Evolutionary conservation across 2,888 invertebrate species (phyloP), one percentile per base, ranked within the genome.

Genomic region (Tubiluchus corallicola): DNA sequence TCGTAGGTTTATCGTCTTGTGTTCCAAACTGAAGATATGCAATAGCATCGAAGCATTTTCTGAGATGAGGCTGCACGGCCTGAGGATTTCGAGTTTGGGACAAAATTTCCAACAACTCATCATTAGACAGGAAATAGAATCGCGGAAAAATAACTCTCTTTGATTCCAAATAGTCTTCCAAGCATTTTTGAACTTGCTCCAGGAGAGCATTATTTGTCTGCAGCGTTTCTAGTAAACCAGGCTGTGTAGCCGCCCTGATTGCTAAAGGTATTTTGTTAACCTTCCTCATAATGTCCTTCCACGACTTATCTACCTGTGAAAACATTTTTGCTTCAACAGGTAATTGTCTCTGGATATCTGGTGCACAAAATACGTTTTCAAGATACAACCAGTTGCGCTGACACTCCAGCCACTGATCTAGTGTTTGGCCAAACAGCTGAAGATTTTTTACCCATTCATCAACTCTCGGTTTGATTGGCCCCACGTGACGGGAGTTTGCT

Each of bases 41-140:
- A 46, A 82, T 79, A 2, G 81, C 82, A 59, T 82, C 82, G 58
- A 88, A 88, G 56, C 85, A 88, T 64, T 88, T 87, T 43, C 83
- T 72, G 42, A 88, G 67, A 66, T 87, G 84, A 5, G 83, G 82
- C 59, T 88, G 87, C 0, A 88, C 85, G 0, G 85, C 83, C 45
- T 61, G 52, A 9, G 85, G 84, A 61, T 87, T 82, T 52, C 80
- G 70, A 0, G 84, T 84, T 71, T 88, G 87, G 0, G 87, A 84
- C 47, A 90, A 67, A 53, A 90, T 88, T 63, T 87, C 85, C 49
- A 87, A 66, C 15, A 87, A 67, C 57, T 87, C 87, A 54, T 85
- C 85, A 58, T 87, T 85, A 1, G 85, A 85, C 46, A 87, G 65
- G 61, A 87, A 87, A 63, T 84, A 87, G 63, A 87, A 87, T 51